Base-by-base conservation (phyloP, 1,140 invertebrate species). In the Drosophila athabasca region DNA sequence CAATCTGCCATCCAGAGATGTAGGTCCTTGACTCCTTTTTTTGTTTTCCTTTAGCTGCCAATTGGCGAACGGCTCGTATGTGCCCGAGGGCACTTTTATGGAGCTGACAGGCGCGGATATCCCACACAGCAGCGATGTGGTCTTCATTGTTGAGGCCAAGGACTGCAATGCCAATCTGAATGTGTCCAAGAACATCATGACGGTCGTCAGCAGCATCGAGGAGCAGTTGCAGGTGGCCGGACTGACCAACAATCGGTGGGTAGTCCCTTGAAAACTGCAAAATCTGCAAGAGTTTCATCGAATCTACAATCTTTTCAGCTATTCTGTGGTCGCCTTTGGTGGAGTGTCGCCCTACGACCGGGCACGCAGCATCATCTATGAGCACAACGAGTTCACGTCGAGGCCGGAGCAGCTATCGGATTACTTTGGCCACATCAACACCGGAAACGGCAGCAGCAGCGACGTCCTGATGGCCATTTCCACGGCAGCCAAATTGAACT, bases 81-180 rank as follows among this genome's bases (percentile, higher is more conserved):
- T 97, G 8, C 93, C 94, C 5, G 96, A 97, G 92, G 96, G 96
- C 2, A 94, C 95, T 9, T 95, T 96, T 76, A 91, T 94, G 8
- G 92, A 93, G 46, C 81, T 96, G 3, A 91, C 92, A 41, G 92
- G 88, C 2, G 79, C 92, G 1, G 77, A 92, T 22, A 91, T 95
- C 3, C 94, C 95, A 0, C 93, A 92, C 41, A 95, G 96, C 1
- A 94, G 95, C 11, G 97, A 99, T 90, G 92, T 98, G 1, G 96
- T 98, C 29, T 97, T 98, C 85, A 95, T 98, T 46, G 93, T 98
- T 0, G 97, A 98, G 90, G 96, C 96, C 3, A 96, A 96, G 78
- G 90, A 92, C 2, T 98, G 97, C 87, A 98, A 98, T 92, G 92
- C 92, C 43, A 94, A 95, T 66, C 91, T 95, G 2, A 93, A 92